These are phyloP conservation scores for Scaptodrosophila lebanonensis DNA, from an alignment of 1,140 invertebrate genomes.

Conservation along the genomic window DNA sequence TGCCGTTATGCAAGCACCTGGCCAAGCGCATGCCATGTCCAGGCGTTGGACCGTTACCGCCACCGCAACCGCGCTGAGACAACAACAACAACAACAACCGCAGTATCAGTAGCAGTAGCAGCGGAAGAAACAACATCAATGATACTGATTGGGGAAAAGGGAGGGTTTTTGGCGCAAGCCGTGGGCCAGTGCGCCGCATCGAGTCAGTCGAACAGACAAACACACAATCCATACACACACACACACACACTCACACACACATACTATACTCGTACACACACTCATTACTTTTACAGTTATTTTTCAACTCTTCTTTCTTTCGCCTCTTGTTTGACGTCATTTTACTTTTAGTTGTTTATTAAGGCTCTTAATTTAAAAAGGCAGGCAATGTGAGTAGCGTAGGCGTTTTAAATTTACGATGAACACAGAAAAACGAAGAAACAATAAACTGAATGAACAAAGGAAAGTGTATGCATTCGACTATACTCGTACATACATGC, in stretches of 20 bases:
- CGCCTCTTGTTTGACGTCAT: slow-evolving; percentile 5
- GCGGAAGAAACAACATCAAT: not conserved
- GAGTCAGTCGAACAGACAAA: slow-evolving; percentile 63
- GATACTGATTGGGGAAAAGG: slow-evolving; percentile 10
- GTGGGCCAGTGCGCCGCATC: slow-evolving; percentile 14
- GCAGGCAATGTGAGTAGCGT: slow-evolving; percentile 44
- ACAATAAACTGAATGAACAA: slow-evolving; percentile 48
- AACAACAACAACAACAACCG: not conserved
- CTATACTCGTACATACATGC: too few relatives aligned
- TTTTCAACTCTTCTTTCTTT: slow-evolving; percentile 18
- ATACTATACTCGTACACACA: too few relatives aligned
- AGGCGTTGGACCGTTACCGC: slow-evolving; percentile 62
- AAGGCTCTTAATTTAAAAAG: slow-evolving; percentile 64
- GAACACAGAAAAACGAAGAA: slow-evolving; percentile 64
- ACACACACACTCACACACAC: too few relatives aligned
- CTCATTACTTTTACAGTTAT: too few relatives aligned
- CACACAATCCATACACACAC: too few relatives aligned
- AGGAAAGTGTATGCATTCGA: too few relatives aligned
- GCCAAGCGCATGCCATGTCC: slow-evolving; percentile 81
- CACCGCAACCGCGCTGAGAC: slow-evolving; percentile 63
- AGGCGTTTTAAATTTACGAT: slow-evolving; percentile 55
- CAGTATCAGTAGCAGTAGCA: not conserved
- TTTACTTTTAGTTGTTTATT: slow-evolving; percentile 58
- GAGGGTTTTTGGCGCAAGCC: slow-evolving; percentile 14
- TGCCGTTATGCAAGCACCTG: slow-evolving; percentile 86